phyloP scores from a whole-genome alignment of 2,113 vertebrate species.

The Chamaea fasciata region DNA sequence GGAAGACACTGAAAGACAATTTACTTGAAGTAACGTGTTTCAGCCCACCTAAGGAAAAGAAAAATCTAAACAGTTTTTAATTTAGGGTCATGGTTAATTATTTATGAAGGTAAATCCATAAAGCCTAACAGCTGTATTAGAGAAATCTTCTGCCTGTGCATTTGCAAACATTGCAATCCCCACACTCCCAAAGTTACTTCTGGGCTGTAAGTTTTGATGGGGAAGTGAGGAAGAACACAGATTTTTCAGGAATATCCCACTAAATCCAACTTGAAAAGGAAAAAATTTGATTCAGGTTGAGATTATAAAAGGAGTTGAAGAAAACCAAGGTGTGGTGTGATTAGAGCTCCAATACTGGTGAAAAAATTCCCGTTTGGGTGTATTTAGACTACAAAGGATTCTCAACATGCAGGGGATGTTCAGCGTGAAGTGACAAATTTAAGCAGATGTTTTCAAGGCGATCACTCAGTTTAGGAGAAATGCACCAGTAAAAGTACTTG shows the following conservation, averaged over 20 bases:
- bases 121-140: neutral
- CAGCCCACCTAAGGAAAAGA: neutral
- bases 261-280: neutral
- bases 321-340: neutral
- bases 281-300: neutral
- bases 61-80: neutral
- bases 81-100: constrained; percentile 1
- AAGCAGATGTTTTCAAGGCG: neutral
- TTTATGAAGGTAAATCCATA: neutral
- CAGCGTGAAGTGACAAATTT: neutral
- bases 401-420: neutral
- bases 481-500: neutral
- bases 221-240: neutral
- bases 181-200: neutral
- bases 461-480: neutral
- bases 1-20: neutral
- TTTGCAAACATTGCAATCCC: neutral
- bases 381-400: neutral
- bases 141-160: neutral
- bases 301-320: neutral
- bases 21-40: neutral
- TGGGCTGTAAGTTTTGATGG: neutral
- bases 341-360: neutral
- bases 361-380: neutral
- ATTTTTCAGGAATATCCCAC: neutral